phyloP scores from a whole-genome alignment of 2,113 vertebrate species.

The Machaerirhynchus nigripectus region DNA sequence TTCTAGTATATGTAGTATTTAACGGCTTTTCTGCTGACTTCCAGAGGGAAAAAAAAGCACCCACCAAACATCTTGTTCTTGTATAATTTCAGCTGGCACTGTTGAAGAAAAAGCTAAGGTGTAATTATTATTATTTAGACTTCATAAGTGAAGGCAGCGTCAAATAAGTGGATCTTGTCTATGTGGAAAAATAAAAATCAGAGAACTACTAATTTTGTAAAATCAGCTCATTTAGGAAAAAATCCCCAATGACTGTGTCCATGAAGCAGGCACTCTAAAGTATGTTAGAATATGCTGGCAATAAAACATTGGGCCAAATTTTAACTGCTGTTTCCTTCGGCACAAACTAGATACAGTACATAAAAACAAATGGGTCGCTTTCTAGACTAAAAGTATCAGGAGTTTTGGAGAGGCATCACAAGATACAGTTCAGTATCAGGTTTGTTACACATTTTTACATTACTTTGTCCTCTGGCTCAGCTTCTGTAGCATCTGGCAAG shows the following conservation, averaged over 20 bases:
- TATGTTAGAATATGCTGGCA: neutral
- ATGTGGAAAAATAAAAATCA: slow-evolving; percentile 73
- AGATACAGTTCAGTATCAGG: neutral
- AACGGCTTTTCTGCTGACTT: slow-evolving; percentile 66
- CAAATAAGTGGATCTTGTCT: slow-evolving; percentile 47
- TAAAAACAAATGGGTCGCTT: neutral
- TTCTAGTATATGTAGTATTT: slow-evolving; percentile 69
- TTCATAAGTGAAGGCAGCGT: slow-evolving; percentile 58
- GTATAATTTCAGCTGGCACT: slow-evolving; percentile 64
- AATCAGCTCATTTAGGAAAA: slow-evolving; percentile 63
- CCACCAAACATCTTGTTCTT: slow-evolving; percentile 49
- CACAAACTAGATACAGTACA: neutral
- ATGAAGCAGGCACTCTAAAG: neutral
- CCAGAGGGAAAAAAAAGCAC: slow-evolving; percentile 1
- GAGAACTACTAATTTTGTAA: slow-evolving; percentile 67
- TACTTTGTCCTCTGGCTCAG: neutral
- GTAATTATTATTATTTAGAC: slow-evolving; percentile 61
- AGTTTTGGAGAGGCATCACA: neutral
- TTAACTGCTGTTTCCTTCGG: neutral
- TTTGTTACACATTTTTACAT: neutral
- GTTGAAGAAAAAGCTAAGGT: slow-evolving; percentile 57
- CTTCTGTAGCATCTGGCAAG: neutral
- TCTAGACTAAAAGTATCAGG: neutral
- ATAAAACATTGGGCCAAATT: neutral
- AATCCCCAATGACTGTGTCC: neutral